Evolutionary conservation across 2,797 vertebrate genomes (phyloP).

Genomic region (Mallotus villosus): DNA sequence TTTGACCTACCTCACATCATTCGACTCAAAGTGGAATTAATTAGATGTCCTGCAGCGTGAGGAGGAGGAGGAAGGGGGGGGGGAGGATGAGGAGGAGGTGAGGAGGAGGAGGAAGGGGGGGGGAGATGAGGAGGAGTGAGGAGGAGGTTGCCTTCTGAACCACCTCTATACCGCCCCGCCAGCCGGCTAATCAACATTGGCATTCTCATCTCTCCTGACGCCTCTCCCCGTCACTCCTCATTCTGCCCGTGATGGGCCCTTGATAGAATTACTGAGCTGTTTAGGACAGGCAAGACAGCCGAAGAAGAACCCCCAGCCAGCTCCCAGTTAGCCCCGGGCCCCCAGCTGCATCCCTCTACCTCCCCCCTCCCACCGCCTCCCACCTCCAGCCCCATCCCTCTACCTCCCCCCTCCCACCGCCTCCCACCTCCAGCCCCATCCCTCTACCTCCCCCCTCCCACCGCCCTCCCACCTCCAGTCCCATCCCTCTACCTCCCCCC

Average conservation of each 20-base stretch:
- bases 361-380: neutral
- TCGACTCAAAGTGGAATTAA: neutral
- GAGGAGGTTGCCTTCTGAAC: neutral
- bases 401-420: neutral
- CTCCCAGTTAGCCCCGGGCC: conserved; percentile 14
- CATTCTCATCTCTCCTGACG: conserved; percentile 54
- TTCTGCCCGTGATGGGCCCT: conserved; percentile 64
- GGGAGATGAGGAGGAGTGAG: neutral
- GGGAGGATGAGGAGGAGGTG: neutral
- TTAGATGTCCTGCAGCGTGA: neutral
- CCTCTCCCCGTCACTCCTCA: conserved; percentile 66
- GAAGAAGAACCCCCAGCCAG: conserved; percentile 6
- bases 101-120: neutral
- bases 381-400: neutral
- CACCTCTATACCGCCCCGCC: conserved; percentile 23
- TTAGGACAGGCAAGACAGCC: conserved; percentile 39
- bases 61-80: neutral
- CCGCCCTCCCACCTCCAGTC: no score
- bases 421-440: neutral
- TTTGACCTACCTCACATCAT: neutral
- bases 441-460: neutral
- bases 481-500: neutral
- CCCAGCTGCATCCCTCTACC: neutral
- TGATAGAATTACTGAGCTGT: conserved; percentile 74
- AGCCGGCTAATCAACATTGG: conserved; percentile 65